Conservation (phyloP, 2,797 vertebrate species). For the Pseudocheirus occidentalis region DNA sequence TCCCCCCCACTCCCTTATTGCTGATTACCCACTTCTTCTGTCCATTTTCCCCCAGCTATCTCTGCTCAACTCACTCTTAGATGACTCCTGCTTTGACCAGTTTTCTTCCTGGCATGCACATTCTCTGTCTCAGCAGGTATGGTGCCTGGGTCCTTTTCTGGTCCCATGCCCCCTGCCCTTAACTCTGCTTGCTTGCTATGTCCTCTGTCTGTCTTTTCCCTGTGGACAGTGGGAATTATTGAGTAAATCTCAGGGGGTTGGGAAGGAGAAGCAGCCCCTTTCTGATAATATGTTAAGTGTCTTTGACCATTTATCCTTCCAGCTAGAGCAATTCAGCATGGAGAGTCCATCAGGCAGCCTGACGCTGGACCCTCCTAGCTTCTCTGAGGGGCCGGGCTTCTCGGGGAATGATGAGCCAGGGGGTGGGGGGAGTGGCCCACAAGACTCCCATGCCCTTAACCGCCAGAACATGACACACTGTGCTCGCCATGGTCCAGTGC, state of each 20-base stretch:
- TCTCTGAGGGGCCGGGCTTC: conserved; percentile 81
- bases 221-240: background rate
- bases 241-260: conserved; percentile 1
- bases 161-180: conserved; percentile 49
- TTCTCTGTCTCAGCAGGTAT: conserved; percentile 81
- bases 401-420: conserved; percentile 75
- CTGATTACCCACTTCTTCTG: conserved; percentile 37
- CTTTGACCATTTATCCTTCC: conserved; percentile 2
- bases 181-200: conserved; percentile 56
- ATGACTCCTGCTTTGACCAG: conserved; percentile 85
- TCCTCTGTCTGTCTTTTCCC: conserved; percentile 44
- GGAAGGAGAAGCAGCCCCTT: background rate
- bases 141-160: conserved; percentile 45
- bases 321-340: conserved; percentile 86
- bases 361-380: conserved; percentile 83
- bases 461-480: conserved; percentile 88
- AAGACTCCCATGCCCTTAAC: conserved; percentile 86
- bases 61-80: conserved; percentile 86
- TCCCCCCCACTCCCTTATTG: background rate
- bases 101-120: conserved; percentile 83
- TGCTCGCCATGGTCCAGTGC: conserved; percentile 85
- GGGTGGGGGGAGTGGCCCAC: conserved; percentile 74
- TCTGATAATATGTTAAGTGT: conserved; percentile 11
- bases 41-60: conserved; percentile 70
- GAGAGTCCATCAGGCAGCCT: conserved; percentile 83